Base-by-base conservation (phyloP, 2,113 vertebrate genomes). In the Corythornis cristatus region DNA sequence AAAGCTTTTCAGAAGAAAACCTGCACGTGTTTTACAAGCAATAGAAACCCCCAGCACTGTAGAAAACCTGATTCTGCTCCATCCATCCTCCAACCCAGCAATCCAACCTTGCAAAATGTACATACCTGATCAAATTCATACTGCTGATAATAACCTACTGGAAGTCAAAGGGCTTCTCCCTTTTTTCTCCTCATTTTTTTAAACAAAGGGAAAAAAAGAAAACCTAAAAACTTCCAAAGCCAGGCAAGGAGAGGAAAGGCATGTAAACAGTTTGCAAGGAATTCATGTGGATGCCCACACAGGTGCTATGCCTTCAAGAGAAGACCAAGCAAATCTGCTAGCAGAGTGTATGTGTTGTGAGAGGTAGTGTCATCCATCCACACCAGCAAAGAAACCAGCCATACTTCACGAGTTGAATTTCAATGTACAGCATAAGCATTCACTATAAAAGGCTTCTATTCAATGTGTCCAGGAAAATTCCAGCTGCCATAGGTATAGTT, bases 61-160 rank as follows among this genome's bases (percentile, higher is more conserved):
- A 46, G 21, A 57, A 61, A 56, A 43, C 60, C 43, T 35, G 13
- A 6, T 45, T 31, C 77, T 40, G 40, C 51, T 50, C 29, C 40
- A 37, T 10, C 33, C 35, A 14, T 10, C 42, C 28, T 42, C 29
- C 43, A 64, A 31, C 16, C 33, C 72, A 50, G 31, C 53, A 45
- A 5, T 53, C 25, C 22, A 58, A 10, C 48, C 14, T 46, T 64
- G n/a, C 9, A 81, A 90, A 85, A 11, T 15, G 19, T 45, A 72
- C 14, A 21, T 25, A 54, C 73, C 64, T 46, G 17, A 73, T 83
- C 51, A 35, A 29, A 35, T 92, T 97, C 93, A 84, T 83, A 91
- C 23, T 70, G 29, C 37, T 77, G 50, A 65, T 42, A 78, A 15
- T 54, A 93, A 54, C 43, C 81, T 92, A 85, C 66, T 15, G 25